Evolutionary conservation across 1,140 invertebrate species (phyloP), one percentile per base, ranked within the genome.

Genomic region (Bombus cullumanus): DNA sequence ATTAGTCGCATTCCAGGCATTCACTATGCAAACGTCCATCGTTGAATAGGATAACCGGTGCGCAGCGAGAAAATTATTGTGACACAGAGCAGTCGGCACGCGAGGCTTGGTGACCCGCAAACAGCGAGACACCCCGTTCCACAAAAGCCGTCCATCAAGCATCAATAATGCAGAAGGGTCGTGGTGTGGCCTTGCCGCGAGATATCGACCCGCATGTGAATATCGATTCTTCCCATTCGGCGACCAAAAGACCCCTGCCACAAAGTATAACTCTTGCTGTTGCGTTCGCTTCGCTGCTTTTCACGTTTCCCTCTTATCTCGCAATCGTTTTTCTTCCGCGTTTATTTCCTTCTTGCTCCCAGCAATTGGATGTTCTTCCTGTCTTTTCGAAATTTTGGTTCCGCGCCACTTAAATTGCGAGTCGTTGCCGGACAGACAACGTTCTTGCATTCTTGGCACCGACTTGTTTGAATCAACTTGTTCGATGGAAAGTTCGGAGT

Each of bases 111-210:
- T 91, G 89, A 91, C 87, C 89, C 86, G 89, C 89, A 86, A 91
- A 90, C 89, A 87, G 81, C 74, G 84, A 86, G 91, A 91, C 91
- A 92, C 90, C 89, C 68, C 86, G 88, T 92, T 93, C 88, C 87
- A 92, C 88, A 91, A 91, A 90, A 84, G 89, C 87, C 87, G 88
- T 93, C 88, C 91, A 82, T 92, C 86, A 89, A 78, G 83, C 91
- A 93, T 93, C 90, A 92, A 93, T 93, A 93, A 93, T 93, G 88
- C 89, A 93, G 81, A 92, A 92, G 92, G 93, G 92, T 93, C 92
- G 90, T 88, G 87, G 79, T 86, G 82, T 92, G 93, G 93, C 93
- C 93, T 94, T 93, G 92, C 86, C 72, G 77, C 73, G 86, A 86
- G 86, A 90, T 92, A 93, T 94, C 93, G 92, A 93, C 78, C 89